Base-by-base conservation (phyloP, 1,140 invertebrate species). In the Micrasema longulum region DNA sequence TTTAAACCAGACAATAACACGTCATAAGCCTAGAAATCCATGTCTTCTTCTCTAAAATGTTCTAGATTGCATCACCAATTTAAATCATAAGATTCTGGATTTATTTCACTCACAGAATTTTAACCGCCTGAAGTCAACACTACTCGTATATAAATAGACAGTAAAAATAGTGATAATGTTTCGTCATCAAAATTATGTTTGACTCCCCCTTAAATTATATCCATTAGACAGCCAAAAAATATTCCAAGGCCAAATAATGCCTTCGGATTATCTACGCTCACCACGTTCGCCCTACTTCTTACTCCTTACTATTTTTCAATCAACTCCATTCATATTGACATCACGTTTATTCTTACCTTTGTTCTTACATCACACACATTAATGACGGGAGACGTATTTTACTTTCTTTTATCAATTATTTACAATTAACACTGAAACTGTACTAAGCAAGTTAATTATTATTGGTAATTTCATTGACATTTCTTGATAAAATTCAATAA, bases 211-310 rank as follows among this genome's bases (percentile, higher is more conserved):
- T 6, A 45, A n/a, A 14, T 16, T 45, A 16, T 14, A 16, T 16
- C n/a, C 43, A 45, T 45, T 14, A 45, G n/a, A 5, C n/a, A 4
- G 5, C n/a, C 43, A 7, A 10, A 11, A 20, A 48, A 48, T 48
- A 16, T 2, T 22, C 55, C 55, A 60, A 38, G 55, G 55, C 36
- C 55, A 41, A 6, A 43, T n/a, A n/a, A n/a, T 1, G 35, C 20
- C 35, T 22, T 23, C 4, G 6, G 16, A 52, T 18, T 60, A 14
- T n/a, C 26, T 35, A 66, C 16, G 50, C 35, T n/a, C 14, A 22
- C 31, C 68, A 52, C 45, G 68, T 50, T 12, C 47, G 57, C 45
- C 68, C 68, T 64, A 70, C 68, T 50, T 70, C 20, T 62, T 1
- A 69, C 20, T 20, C 50, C 14, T 18, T 45, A 12, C 23, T 7